Base-by-base conservation (phyloP, 2,113 vertebrate genomes). In the Caretta caretta region DNA sequence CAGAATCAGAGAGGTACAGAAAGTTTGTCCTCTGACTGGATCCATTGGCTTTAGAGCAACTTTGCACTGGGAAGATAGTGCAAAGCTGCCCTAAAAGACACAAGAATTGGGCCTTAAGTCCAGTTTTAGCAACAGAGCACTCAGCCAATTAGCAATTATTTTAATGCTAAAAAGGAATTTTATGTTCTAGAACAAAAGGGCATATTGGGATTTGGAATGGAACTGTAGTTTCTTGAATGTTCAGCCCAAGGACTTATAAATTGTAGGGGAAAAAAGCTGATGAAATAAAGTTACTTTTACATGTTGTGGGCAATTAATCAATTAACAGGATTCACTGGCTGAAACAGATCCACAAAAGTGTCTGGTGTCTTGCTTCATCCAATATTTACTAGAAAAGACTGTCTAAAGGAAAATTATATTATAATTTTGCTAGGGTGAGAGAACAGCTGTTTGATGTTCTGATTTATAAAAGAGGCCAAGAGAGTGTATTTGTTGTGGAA, bases 401-500 rank as follows among this genome's bases (percentile, higher is more conserved):
- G 84, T 80, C n/a, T 84, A 20, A 90, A 87, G 65, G 91, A 95
- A 42, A 35, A 31, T 91, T 93, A 27, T n/a, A 83, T 54, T 8
- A 57, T 81, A 79, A 57, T 88, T 87, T 90, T 94, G 2, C 87
- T 89, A 69, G 79, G 89, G 89, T 84, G 83, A 95, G 89, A 92
- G 84, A 97, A 97, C 97, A 97, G 96, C 93, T 97, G 97, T 90
- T 96, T 93, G 96, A 94, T 96, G 96, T 97, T 96, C 94, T 94
- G 87, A 16, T 90, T 96, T 97, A 90, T 83, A 90, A 93, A 85
- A 93, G 94, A 94, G 86, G 95, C 93, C 95, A 97, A 96, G 49
- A 96, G 92, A 91, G 50, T 76, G 75, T 92, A 90, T 90, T 97
- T 97, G 93, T 94, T 96, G 94, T 90, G 96, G 89, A 97, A 97